These are phyloP conservation scores for Bhutanitis thaidina DNA, from an alignment of 2,888 invertebrate genomes.

Conservation along the genomic window DNA sequence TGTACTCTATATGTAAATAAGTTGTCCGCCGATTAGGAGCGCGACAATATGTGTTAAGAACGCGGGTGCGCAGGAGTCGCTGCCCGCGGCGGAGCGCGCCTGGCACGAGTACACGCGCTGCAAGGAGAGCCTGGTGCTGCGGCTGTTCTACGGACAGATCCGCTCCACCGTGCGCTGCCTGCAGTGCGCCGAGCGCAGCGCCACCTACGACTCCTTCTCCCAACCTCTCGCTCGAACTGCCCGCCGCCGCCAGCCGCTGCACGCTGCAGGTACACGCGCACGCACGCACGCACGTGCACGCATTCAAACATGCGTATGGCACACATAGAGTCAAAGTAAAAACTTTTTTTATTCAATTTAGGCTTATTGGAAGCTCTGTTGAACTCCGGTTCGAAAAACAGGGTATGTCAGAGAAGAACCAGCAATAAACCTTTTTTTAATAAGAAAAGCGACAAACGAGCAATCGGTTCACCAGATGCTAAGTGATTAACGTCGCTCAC, in stretches of 20 bases:
- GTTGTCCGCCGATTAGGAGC: no score
- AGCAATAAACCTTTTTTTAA: no score
- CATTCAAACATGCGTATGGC: not conserved
- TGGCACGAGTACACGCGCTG: slow-evolving; percentile 86
- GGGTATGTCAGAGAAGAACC: no score
- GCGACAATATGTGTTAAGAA: no score
- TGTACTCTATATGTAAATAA: no score
- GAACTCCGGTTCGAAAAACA: no score
- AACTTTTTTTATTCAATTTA: no score
- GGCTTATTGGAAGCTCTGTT: no score
- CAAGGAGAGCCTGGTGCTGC: slow-evolving; percentile 85
- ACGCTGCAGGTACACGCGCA: slow-evolving; percentile 69
- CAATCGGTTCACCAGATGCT: no score
- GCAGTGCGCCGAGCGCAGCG: slow-evolving; percentile 86
- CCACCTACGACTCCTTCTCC: slow-evolving; percentile 93
- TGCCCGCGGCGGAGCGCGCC: slow-evolving; percentile 75
- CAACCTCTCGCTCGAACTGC: slow-evolving; percentile 90
- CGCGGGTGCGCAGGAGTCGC: slow-evolving; percentile 51
- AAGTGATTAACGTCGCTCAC: no score
- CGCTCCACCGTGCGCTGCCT: slow-evolving; percentile 89
- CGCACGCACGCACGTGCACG: not conserved
- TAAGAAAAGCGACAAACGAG: no score
- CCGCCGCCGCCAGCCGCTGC: slow-evolving; percentile 82
- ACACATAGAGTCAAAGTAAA: no score
- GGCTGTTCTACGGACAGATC: slow-evolving; percentile 92